Conservation (phyloP, 2,888 invertebrate genomes). For the Leucoptera coffeella region DNA sequence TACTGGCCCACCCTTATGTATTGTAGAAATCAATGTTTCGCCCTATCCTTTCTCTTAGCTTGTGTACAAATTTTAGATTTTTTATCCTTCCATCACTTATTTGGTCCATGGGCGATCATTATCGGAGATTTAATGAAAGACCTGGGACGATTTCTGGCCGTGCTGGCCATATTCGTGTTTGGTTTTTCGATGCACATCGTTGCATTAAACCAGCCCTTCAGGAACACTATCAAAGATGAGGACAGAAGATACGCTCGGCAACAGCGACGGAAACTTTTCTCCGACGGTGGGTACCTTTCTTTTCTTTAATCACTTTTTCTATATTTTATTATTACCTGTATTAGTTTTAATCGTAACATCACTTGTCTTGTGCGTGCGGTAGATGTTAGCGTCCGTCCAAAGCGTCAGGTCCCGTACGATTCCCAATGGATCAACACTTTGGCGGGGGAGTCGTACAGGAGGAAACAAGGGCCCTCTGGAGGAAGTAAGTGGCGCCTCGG, state of each 20-base stretch:
- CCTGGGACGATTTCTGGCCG: conserved; percentile 93
- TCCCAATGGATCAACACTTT: conserved; percentile 26
- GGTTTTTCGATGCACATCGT: conserved; percentile 98
- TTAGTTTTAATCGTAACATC: no score
- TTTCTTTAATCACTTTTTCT: not conserved
- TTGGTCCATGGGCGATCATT: conserved; percentile 99
- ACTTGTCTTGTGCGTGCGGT: conserved; percentile 10
- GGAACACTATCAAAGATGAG: conserved; percentile 59
- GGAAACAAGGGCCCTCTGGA: conserved; percentile 54
- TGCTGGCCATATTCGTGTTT: conserved; percentile 94
- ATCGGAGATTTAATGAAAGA: conserved; percentile 94
- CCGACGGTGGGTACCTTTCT: conserved; percentile 60
- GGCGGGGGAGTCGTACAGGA: conserved; percentile 49
- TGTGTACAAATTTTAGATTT: conserved; percentile 98
- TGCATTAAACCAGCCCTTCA: conserved; percentile 91
- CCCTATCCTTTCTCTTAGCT: conserved; percentile 88
- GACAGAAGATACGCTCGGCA: conserved; percentile 52
- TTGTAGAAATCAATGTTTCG: conserved; percentile 94
- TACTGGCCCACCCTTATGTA: conserved; percentile 88
- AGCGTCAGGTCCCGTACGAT: conserved; percentile 30
- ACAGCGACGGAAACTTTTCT: conserved; percentile 54
- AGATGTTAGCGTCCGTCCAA: conserved; percentile 34
- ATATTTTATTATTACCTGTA: not conserved
- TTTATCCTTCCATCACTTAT: conserved; percentile 96
- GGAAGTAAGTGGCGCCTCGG: conserved; percentile 65